Base-by-base conservation (phyloP, 2,113 vertebrate species). In the Lophius piscatorius region DNA sequence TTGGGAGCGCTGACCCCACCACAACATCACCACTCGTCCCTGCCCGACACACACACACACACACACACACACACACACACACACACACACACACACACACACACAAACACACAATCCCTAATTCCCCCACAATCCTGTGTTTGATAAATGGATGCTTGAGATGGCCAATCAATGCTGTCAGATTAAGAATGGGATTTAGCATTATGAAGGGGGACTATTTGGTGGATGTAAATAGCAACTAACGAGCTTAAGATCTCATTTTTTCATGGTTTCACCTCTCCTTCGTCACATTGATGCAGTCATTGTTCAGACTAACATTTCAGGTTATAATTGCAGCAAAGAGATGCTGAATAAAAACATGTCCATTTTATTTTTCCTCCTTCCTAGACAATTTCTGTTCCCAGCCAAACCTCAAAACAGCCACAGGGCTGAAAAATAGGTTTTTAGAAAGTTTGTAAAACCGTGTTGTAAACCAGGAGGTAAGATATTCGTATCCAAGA, bases 171-270 rank as follows among this genome's bases (percentile, higher is more conserved):
- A 87, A 89, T 90, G 85, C 61, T 65, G 64, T 62, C 54, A 88
- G 84, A 89, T 91, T 92, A 91, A 62, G 60, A 80, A 77, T 65
- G 63, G 81, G 84, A 84, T 90, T 91, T 87, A 67, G 69, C 74
- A 77, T 84, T 77, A 83, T 82, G 90, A 88, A 90, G 87, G 84
- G 89, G 76, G 76, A 78, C 86, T n/a, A n/a, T n/a, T n/a, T n/a
- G n/a, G n/a, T n/a, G n/a, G n/a, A n/a, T 41, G 51, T 59, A 85
- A 85, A 86, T 72, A 74, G 60, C 64, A 52, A 74, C 52, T 34
- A 80, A 82, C 56, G 10, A 59, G 78, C 74, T 55, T 60, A 51
- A 73, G 59, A 42, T 57, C 10, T 46, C 34, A 16, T 41, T 49
- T 44, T 22, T 44, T 44, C 18, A 20, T 14, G 38, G 55, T 49